Conservation (phyloP, 1,140 invertebrate species). For the Lepidurus apus region DNA sequence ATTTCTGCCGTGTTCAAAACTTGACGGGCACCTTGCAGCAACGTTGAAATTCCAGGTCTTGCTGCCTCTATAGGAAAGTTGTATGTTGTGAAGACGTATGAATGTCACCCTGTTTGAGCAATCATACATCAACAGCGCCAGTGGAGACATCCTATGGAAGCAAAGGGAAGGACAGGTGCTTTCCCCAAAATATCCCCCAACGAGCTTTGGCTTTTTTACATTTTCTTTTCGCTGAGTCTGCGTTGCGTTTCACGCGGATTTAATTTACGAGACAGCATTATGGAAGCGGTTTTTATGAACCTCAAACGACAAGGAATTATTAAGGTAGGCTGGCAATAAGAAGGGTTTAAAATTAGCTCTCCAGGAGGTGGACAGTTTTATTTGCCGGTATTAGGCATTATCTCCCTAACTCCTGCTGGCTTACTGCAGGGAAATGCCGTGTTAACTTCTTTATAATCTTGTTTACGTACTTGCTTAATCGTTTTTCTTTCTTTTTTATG, state of each 20-base stretch:
- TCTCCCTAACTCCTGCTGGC: too few species aligned
- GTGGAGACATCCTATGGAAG: not conserved
- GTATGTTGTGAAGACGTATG: not conserved
- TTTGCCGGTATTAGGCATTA: not conserved
- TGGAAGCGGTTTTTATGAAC: slow-evolving; percentile 16
- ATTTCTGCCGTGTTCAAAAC: not conserved
- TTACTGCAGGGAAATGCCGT: too few species aligned
- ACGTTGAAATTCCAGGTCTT: not conserved
- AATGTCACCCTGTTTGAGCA: not conserved
- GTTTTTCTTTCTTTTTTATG: slow-evolving; percentile 20
- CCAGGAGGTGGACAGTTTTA: not conserved
- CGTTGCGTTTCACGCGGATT: not conserved
- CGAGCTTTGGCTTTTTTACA: not conserved
- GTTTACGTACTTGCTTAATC: slow-evolving; percentile 6
- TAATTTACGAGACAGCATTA: slow-evolving; percentile 1
- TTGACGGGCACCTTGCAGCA: not conserved
- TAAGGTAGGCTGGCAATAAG: not conserved
- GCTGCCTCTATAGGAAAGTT: not conserved
- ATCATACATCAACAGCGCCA: not conserved
- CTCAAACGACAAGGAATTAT: slow-evolving; percentile 3
- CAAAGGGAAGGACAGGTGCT: not conserved
- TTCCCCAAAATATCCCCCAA: not conserved
- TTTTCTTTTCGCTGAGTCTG: not conserved
- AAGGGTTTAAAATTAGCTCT: not conserved
- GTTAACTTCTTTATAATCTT: not conserved